Evolutionary conservation across 2,113 vertebrate genomes (phyloP).

Genomic region (Arenaria interpres): DNA sequence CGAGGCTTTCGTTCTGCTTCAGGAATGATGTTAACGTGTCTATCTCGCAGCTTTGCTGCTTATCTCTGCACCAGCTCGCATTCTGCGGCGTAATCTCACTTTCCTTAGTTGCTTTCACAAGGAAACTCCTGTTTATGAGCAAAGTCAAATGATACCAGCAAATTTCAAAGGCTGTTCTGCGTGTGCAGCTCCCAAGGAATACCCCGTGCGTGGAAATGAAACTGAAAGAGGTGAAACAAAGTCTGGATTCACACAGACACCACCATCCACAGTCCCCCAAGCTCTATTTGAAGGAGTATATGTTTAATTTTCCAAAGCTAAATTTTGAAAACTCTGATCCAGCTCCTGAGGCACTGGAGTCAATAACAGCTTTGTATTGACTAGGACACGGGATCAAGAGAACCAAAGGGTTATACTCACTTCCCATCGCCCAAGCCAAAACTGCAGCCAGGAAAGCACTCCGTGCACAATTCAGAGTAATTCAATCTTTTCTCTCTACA

Average conservation of each 20-base stretch:
- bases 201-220: background rate
- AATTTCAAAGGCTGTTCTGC: background rate
- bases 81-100: background rate
- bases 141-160: background rate
- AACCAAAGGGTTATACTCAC: background rate
- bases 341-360: background rate
- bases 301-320: background rate
- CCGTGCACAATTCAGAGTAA: background rate
- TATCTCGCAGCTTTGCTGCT: constrained; percentile 22
- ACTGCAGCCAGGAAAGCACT: background rate
- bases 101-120: background rate
- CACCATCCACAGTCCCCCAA: background rate
- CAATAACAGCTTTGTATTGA: background rate
- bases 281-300: background rate
- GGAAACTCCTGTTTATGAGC: background rate
- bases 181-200: background rate
- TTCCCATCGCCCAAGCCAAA: background rate
- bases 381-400: background rate
- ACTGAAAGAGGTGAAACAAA: background rate
- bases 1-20: constrained; percentile 51
- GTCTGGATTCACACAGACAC: background rate
- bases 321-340: background rate
- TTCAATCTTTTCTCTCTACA: background rate
- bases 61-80: background rate
- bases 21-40: background rate